phyloP scores from a whole-genome alignment of 2,888 invertebrate species.

The Lasiommata megera region DNA sequence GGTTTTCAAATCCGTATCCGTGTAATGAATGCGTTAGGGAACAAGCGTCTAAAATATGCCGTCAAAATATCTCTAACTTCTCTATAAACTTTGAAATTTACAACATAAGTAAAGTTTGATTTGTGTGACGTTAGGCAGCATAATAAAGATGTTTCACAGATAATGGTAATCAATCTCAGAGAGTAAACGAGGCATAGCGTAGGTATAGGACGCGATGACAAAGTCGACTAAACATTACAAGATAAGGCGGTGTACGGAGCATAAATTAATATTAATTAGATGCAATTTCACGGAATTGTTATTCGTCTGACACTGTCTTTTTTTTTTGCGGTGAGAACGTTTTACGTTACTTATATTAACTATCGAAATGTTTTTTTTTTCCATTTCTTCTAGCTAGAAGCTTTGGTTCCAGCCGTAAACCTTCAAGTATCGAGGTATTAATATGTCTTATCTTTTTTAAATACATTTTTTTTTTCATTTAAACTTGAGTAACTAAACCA shows the following conservation, averaged over 20 bases:
- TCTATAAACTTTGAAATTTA: too few species aligned
- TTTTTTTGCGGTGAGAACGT: background rate
- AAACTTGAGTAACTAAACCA: too few species aligned
- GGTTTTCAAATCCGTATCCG: too few species aligned
- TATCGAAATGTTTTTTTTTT: background rate
- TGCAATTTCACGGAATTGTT: conserved; percentile 12
- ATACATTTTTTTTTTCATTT: too few species aligned
- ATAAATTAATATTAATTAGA: conserved; percentile 19
- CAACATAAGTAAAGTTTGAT: background rate
- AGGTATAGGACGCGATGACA: conserved; percentile 5
- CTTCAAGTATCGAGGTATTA: too few species aligned
- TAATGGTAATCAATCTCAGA: background rate
- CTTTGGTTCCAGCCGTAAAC: too few species aligned
- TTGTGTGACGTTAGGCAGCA: background rate
- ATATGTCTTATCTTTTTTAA: too few species aligned
- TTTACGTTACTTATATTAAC: background rate
- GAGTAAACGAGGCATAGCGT: conserved; percentile 9
- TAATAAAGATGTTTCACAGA: background rate
- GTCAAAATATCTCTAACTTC: too few species aligned
- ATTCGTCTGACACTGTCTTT: background rate
- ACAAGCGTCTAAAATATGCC: too few species aligned
- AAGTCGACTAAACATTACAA: conserved; percentile 11
- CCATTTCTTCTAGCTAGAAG: too few species aligned
- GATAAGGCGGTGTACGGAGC: background rate
- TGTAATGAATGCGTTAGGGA: too few species aligned